Conservation (phyloP, 2,113 vertebrate genomes). For the rabbit (Oryctolagus cuniculus) region DNA sequence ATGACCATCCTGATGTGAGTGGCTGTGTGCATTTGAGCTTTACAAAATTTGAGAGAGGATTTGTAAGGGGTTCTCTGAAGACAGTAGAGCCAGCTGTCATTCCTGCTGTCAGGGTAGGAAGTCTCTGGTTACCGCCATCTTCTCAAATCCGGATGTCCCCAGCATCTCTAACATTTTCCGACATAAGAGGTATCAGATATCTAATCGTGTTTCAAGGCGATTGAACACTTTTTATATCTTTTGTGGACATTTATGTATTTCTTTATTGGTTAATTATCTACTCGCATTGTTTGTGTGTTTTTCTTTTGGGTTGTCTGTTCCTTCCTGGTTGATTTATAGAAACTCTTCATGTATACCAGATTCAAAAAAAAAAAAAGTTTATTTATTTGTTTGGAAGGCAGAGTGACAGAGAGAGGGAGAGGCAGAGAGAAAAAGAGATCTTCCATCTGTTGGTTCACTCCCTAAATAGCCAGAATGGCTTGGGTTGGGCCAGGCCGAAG, state of each 20-base stretch:
- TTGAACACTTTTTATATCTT: background rate
- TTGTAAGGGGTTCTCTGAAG: background rate
- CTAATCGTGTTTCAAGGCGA: background rate
- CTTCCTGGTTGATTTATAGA: background rate
- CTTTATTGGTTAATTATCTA: background rate
- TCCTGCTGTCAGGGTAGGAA: background rate
- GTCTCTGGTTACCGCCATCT: accelerated
- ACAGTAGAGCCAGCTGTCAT: accelerated
- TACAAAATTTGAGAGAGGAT: background rate
- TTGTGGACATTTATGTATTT: background rate
- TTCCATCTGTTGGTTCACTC: too few relatives aligned
- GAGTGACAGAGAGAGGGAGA: too few relatives aligned
- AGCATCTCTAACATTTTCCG: background rate
- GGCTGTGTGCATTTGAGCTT: background rate
- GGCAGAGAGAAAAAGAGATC: too few relatives aligned
- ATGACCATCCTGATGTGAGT: background rate
- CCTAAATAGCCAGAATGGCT: too few relatives aligned
- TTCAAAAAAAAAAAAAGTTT: too few relatives aligned
- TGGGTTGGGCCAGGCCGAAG: too few relatives aligned
- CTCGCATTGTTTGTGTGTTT: background rate
- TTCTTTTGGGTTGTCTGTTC: background rate
- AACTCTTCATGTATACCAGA: background rate
- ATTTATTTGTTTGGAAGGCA: too few relatives aligned
- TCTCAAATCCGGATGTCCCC: background rate
- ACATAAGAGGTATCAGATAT: background rate